These are phyloP conservation scores for Drosophila barbarae DNA, from an alignment of 2,888 invertebrate genomes.

Conservation along the genomic window DNA sequence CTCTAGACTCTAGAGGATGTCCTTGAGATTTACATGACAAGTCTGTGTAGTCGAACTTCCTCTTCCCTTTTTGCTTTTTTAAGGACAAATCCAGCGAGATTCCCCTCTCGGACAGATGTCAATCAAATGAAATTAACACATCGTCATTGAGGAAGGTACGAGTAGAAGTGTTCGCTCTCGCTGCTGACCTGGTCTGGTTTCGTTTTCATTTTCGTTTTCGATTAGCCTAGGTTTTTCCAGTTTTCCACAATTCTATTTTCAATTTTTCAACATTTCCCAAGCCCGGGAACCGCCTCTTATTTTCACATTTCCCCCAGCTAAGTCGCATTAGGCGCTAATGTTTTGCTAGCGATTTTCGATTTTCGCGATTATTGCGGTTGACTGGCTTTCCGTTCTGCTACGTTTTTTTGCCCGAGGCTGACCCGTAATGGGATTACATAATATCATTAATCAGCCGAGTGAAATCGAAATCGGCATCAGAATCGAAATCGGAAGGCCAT, in stretches of 20 bases:
- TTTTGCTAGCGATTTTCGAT: slow-evolving; percentile 33
- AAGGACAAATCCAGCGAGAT: slow-evolving; percentile 21
- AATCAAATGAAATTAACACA: slow-evolving; percentile 70
- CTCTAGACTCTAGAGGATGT: slow-evolving; percentile 2
- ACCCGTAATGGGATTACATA: slow-evolving; percentile 64
- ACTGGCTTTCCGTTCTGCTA: slow-evolving; percentile 38
- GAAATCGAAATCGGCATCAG: slow-evolving; percentile 43
- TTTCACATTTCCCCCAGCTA: slow-evolving; percentile 8
- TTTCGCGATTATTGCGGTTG: slow-evolving; percentile 68
- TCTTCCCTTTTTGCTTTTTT: background rate
- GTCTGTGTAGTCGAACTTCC: slow-evolving; percentile 14
- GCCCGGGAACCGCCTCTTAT: slow-evolving; percentile 2
- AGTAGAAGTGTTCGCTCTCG: background rate
- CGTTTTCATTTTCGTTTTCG: slow-evolving; percentile 3
- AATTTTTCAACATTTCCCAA: slow-evolving; percentile 10
- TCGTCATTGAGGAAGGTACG: slow-evolving; percentile 48
- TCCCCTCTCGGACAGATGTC: slow-evolving; percentile 60
- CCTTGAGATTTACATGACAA: slow-evolving; percentile 49
- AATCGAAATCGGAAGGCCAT: slow-evolving; percentile 13
- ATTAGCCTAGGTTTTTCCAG: slow-evolving; percentile 10
- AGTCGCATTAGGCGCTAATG: slow-evolving; percentile 61
- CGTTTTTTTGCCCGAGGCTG: slow-evolving; percentile 17
- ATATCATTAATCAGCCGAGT: slow-evolving; percentile 71
- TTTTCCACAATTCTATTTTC: background rate
- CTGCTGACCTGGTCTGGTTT: slow-evolving; percentile 4